Conservation (phyloP, 2,888 invertebrate genomes). For the Agrypnus murinus region DNA sequence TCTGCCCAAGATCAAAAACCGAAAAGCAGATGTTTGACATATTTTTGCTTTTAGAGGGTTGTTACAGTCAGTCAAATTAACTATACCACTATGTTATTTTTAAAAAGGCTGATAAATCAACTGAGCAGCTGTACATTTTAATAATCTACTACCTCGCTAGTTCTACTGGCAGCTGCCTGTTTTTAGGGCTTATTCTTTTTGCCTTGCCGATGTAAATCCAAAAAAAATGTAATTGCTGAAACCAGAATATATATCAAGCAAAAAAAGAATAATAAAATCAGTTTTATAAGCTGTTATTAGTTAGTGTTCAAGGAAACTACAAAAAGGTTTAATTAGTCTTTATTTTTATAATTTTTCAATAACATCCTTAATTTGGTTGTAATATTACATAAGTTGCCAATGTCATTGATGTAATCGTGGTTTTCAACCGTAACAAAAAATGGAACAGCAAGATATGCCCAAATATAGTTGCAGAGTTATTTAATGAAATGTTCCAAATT, state of each 20-base stretch:
- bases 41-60: slow-evolving; percentile 30
- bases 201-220: neutral
- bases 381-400: slow-evolving; percentile 28
- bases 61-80: neutral
- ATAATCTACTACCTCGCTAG: slow-evolving; percentile 23
- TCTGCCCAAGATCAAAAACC: neutral
- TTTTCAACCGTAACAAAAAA: neutral
- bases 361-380: neutral
- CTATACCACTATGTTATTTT: neutral
- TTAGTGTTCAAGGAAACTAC: too few relatives aligned
- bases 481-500: too few relatives aligned
- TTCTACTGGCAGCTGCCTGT: slow-evolving; percentile 23
- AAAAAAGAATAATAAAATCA: neutral
- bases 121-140: slow-evolving; percentile 22
- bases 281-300: too few relatives aligned
- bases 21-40: slow-evolving; percentile 29
- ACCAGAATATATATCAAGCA: too few relatives aligned
- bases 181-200: neutral
- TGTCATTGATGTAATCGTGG: slow-evolving; percentile 1
- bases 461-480: too few relatives aligned
- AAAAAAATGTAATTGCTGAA: neutral
- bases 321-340: slow-evolving; percentile 6
- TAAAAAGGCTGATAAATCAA: neutral
- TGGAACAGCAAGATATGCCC: too few relatives aligned
- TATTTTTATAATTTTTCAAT: slow-evolving; percentile 15